Conservation (phyloP, 1,140 invertebrate genomes). For the Sarcophaga bullata region DNA sequence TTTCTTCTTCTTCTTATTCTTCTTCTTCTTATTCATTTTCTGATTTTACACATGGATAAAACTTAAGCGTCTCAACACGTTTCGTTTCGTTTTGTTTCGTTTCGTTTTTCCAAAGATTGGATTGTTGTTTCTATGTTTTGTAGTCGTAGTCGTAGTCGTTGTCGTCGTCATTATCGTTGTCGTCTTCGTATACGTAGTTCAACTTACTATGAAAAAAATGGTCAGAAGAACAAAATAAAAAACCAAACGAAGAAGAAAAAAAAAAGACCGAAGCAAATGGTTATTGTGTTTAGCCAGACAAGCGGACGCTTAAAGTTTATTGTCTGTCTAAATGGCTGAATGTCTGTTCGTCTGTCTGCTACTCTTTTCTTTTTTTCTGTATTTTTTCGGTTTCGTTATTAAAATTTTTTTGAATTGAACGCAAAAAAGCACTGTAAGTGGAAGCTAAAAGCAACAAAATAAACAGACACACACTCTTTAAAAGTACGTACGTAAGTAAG, state of each 20-base stretch:
- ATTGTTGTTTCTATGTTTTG: not conserved
- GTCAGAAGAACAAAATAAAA: not conserved
- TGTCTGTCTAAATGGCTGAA: conserved; percentile 23
- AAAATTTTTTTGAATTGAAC: not conserved
- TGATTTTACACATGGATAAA: conserved; percentile 15
- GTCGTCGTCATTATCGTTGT: too few species aligned
- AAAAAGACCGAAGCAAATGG: not conserved
- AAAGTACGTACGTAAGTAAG: too few species aligned
- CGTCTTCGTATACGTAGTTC: too few species aligned
- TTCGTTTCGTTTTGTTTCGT: not conserved
- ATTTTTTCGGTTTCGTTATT: not conserved
- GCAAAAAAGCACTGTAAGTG: not conserved
- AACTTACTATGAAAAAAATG: not conserved
- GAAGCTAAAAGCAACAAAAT: too few species aligned
- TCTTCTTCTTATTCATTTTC: not conserved
- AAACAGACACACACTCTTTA: too few species aligned
- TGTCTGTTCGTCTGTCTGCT: conserved; percentile 17
- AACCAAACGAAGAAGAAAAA: not conserved
- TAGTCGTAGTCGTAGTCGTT: not conserved
- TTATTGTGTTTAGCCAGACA: conserved; percentile 11
- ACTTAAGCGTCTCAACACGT: conserved; percentile 16
- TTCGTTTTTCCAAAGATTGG: not conserved
- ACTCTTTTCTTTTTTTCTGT: not conserved
- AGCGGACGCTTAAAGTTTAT: conserved; percentile 23
- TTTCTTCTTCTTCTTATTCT: not conserved